Conservation (phyloP, 23 tunicate genomes). For the Styela clava region DNA sequence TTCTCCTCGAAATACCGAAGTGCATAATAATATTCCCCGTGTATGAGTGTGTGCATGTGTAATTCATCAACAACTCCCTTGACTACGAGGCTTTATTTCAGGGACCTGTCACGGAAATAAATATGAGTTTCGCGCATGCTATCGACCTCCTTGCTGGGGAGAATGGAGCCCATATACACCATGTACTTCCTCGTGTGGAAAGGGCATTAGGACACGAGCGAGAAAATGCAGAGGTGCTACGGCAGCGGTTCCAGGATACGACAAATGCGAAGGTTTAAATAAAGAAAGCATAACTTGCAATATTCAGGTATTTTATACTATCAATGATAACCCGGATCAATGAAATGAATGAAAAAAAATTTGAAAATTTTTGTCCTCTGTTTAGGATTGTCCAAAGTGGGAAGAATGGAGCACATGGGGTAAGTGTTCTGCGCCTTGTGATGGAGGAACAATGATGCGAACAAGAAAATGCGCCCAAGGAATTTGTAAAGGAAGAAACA, state of each 20-base stretch:
- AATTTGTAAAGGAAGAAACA: slow-evolving; percentile 5
- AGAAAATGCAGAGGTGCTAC: slow-evolving; percentile 10
- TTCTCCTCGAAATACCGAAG: too few species aligned
- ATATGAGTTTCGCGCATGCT: slow-evolving; percentile 1
- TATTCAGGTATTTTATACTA: too few species aligned
- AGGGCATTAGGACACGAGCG: neutral
- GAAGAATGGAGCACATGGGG: slow-evolving; percentile 36
- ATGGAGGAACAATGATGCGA: slow-evolving; percentile 13
- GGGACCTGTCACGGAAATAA: slow-evolving; percentile 24
- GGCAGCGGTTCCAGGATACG: neutral
- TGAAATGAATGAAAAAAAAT: too few species aligned
- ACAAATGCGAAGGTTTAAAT: neutral
- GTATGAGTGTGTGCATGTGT: too few species aligned
- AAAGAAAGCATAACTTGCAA: neutral
- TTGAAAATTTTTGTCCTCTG: too few species aligned
- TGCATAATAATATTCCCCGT: too few species aligned
- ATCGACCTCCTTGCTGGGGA: slow-evolving; percentile 15
- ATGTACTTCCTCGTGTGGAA: slow-evolving; percentile 27
- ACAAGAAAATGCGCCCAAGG: slow-evolving; percentile 35
- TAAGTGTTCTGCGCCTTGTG: slow-evolving; percentile 41
- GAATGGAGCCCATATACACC: slow-evolving; percentile 22
- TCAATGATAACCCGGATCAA: too few species aligned
- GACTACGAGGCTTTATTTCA: too few species aligned
- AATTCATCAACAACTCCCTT: too few species aligned
- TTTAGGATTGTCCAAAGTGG: slow-evolving; percentile 50